A percentile compares a stretch with the other conserved stretches of the same genome.
These are phyloP conservation scores for Rhegmatorhina hoffmannsi DNA, from an alignment of 2,113 vertebrate species.

Conservation along the genomic window DNA sequence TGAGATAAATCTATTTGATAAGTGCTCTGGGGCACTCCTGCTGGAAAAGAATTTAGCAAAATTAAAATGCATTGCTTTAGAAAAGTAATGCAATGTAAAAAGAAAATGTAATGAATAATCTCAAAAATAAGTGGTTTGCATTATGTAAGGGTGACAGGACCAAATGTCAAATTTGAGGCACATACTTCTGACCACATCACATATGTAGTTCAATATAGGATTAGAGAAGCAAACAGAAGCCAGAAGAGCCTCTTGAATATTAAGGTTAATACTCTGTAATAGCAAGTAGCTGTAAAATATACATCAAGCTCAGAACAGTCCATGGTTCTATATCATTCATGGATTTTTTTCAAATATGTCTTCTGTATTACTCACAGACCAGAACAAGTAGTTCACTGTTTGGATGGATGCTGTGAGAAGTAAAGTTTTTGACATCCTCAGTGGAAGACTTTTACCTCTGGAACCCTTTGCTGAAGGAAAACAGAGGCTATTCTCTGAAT, in stretches of 20 bases:
- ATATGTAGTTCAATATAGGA: neutral
- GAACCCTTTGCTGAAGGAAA: neutral
- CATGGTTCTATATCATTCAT: neutral
- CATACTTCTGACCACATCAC: neutral
- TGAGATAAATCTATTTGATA: neutral
- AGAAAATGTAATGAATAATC: neutral
- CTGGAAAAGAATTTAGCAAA: neutral
- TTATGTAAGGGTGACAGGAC: neutral
- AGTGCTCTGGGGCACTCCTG: neutral
- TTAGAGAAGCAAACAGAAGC: neutral
- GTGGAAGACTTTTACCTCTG: neutral
- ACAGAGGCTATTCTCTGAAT: neutral
- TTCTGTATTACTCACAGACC: neutral
- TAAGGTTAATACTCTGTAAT: neutral
- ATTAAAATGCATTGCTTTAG: neutral
- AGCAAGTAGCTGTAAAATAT: neutral
- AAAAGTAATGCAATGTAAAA: neutral
- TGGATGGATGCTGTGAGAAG: neutral
- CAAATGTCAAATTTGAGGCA: neutral
- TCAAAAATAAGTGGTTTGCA: neutral
- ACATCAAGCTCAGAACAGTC: neutral
- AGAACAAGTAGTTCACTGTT: neutral
- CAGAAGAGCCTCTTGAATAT: neutral
- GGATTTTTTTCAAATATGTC: rapidly evolving
- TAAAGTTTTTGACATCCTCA: neutral